phyloP scores from a whole-genome alignment of 2,113 vertebrate species.

The Ochotona curzoniae region DNA sequence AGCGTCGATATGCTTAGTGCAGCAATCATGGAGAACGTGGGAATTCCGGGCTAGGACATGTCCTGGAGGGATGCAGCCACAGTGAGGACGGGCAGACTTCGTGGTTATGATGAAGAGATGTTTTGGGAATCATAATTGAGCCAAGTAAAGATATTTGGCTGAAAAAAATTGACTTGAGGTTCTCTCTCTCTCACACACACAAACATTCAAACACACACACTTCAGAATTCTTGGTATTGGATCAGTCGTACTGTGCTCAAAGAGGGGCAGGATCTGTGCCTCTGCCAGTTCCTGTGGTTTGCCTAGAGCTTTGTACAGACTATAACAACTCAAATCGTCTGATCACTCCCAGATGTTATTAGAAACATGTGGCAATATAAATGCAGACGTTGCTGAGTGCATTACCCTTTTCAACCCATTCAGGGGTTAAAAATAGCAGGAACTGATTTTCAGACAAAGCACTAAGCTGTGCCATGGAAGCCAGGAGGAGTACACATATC shows the following conservation, averaged over 20 bases:
- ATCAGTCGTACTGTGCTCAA: constrained; percentile 20
- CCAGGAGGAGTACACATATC: constrained; percentile 62
- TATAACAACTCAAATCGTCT: constrained; percentile 68
- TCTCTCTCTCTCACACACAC: neutral
- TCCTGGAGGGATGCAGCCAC: neutral
- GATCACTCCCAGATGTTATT: constrained; percentile 57
- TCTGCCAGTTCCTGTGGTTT: constrained; percentile 51
- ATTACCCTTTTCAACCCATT: constrained; percentile 60
- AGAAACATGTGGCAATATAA: constrained; percentile 48
- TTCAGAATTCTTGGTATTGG: neutral
- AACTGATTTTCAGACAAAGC: constrained; percentile 72
- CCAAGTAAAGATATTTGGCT: neutral
- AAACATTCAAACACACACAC: neutral
- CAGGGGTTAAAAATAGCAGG: constrained; percentile 79
- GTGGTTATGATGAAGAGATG: neutral
- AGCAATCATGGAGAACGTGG: neutral
- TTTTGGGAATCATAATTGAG: neutral
- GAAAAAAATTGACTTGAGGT: neutral
- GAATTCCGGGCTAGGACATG: neutral
- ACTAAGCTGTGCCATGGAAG: constrained; percentile 73
- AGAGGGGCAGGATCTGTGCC: neutral
- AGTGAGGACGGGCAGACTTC: neutral
- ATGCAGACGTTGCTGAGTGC: constrained; percentile 4
- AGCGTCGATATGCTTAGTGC: neutral
- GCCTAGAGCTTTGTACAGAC: constrained; percentile 32